These are phyloP conservation scores for Amphimedon queenslandica DNA, from an alignment of 37 sponge, comb jelly and placozoan species.

Conservation along the genomic window DNA sequence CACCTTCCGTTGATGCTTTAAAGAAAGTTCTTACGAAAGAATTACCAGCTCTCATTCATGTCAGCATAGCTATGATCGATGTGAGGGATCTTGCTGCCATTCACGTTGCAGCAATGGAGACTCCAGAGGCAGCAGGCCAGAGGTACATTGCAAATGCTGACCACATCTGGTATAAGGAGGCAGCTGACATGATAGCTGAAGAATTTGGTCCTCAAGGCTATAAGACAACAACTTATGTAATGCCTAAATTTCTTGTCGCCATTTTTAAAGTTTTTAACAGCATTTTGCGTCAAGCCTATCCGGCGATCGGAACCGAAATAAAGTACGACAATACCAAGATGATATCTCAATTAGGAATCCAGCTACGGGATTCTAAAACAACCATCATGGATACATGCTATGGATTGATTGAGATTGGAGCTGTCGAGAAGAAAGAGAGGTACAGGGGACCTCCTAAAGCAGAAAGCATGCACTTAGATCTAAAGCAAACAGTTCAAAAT, in stretches of 20 bases:
- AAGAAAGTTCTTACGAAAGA: slow-evolving; percentile 35
- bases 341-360: slow-evolving; percentile 62
- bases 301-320: slow-evolving; percentile 19
- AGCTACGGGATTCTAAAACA: slow-evolving; percentile 32
- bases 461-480: not conserved
- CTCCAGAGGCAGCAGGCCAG: slow-evolving; percentile 59
- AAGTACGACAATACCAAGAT: slow-evolving; percentile 48
- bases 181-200: slow-evolving; percentile 38
- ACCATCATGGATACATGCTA: slow-evolving; percentile 79
- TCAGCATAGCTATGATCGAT: slow-evolving; percentile 56
- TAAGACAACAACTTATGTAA: slow-evolving; percentile 12
- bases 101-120: slow-evolving; percentile 82
- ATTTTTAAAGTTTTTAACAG: slow-evolving; percentile 31
- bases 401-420: slow-evolving; percentile 4
- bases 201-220: slow-evolving; percentile 85
- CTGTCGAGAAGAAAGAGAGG: not conserved
- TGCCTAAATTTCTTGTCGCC: slow-evolving; percentile 57
- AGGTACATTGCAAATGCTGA: slow-evolving; percentile 29
- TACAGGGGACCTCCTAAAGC: not conserved
- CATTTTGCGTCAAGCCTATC: slow-evolving; percentile 15
- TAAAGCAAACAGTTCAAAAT: no score
- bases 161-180: slow-evolving; percentile 32
- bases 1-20: slow-evolving; percentile 14
- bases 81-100: slow-evolving; percentile 85
- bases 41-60: slow-evolving; percentile 39